These are phyloP conservation scores for Stenotaenia linearis DNA, from an alignment of 2,888 invertebrate genomes.

Conservation along the genomic window DNA sequence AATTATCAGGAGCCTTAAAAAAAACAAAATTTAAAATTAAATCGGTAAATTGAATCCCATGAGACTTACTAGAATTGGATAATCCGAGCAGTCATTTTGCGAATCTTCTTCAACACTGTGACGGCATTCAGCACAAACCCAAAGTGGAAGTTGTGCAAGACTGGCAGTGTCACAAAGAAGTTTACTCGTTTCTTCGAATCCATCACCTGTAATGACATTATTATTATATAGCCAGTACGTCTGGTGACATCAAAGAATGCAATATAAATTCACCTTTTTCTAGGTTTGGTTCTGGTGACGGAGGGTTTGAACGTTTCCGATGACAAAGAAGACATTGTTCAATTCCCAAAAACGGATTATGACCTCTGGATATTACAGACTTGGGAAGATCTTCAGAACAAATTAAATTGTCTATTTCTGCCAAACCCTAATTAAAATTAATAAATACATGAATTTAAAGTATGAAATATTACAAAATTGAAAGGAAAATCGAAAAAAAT, in stretches of 20 bases:
- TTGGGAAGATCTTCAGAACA: slow-evolving; percentile 28
- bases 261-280: neutral
- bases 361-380: neutral
- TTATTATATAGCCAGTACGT: no score
- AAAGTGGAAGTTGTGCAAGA: slow-evolving; percentile 32
- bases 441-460: neutral
- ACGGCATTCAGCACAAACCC: slow-evolving; percentile 35
- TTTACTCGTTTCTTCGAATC: slow-evolving; percentile 6
- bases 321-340: slow-evolving; percentile 32
- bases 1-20: slow-evolving; percentile 8
- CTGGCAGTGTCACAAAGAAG: slow-evolving; percentile 23
- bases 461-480: neutral
- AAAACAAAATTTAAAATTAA: neutral
- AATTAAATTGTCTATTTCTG: slow-evolving; percentile 24
- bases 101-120: slow-evolving; percentile 33
- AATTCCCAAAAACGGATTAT: slow-evolving; percentile 31
- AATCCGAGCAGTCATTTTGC: slow-evolving; percentile 31
- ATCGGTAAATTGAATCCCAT: neutral
- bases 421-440: neutral
- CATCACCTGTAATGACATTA: neutral
- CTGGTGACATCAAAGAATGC: no score
- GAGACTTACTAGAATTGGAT: neutral
- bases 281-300: slow-evolving; percentile 17
- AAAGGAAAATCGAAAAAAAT: no score
- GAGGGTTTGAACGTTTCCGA: slow-evolving; percentile 21